Conservation (phyloP, 1,140 invertebrate species). For the Aphaenogaster ashmeadi region DNA sequence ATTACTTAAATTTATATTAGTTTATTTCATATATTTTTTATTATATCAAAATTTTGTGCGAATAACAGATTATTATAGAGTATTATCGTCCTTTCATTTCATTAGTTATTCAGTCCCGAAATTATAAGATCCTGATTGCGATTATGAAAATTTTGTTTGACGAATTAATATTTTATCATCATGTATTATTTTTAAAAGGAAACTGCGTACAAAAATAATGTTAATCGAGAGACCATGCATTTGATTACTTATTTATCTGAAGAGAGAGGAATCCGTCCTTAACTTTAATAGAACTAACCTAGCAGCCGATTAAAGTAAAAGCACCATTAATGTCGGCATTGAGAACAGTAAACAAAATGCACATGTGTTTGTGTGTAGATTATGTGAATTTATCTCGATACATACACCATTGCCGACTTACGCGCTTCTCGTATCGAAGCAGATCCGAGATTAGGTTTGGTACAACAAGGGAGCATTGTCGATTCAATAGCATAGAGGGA, state of each 20-base stretch:
- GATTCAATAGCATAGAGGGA: conserved; percentile 52
- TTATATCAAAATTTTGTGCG: not conserved
- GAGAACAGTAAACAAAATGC: not conserved
- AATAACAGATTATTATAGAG: not conserved
- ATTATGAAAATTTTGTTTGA: not conserved
- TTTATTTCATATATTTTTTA: not conserved
- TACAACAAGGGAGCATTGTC: conserved; percentile 59
- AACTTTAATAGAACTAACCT: not conserved
- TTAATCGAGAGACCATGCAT: not conserved
- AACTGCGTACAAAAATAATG: not conserved
- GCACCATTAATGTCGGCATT: not conserved
- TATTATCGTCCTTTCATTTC: not conserved
- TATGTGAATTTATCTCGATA: conserved; percentile 29
- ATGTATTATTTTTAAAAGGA: not conserved
- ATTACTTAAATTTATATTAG: not conserved
- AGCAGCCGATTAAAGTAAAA: not conserved
- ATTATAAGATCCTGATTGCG: not conserved
- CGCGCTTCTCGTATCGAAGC: not conserved
- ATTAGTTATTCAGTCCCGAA: no score
- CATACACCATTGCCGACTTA: not conserved
- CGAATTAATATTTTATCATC: not conserved
- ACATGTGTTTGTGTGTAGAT: not conserved
- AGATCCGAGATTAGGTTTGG: conserved; percentile 55
- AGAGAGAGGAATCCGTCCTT: not conserved
- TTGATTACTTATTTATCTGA: conserved; percentile 4